phyloP scores from a whole-genome alignment of 2,113 vertebrate genomes.

The Sus scrofa region DNA sequence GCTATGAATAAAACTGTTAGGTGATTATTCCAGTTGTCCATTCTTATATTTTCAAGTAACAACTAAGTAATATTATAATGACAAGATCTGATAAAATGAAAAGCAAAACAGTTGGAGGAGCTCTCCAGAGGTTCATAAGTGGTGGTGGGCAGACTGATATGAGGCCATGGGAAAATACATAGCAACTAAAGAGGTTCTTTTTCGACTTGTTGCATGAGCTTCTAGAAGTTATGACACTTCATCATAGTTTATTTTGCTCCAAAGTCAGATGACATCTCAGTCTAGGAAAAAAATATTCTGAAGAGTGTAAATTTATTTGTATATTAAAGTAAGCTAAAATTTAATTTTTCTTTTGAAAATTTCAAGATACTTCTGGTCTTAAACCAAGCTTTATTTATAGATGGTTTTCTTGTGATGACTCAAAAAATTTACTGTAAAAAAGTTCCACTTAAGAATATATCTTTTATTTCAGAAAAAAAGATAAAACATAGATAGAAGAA shows the following conservation, averaged over 20 bases:
- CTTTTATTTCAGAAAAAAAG: neutral
- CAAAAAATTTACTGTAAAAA: neutral
- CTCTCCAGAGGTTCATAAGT: neutral
- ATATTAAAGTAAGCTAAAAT: neutral
- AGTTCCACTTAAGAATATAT: neutral
- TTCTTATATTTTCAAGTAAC: neutral
- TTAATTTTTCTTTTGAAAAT: slow-evolving; percentile 20
- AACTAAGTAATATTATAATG: neutral
- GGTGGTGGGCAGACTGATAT: neutral
- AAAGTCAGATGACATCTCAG: neutral
- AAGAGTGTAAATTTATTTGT: neutral
- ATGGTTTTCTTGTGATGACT: neutral
- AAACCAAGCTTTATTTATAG: neutral
- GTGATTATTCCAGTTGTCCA: neutral
- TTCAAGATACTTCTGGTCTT: neutral
- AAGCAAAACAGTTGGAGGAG: neutral
- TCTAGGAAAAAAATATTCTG: neutral
- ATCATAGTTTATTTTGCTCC: neutral
- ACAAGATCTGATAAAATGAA: neutral
- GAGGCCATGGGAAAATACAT: neutral
- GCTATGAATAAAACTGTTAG: neutral
- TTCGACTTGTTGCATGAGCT: neutral
- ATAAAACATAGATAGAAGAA: neutral
- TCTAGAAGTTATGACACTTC: neutral
- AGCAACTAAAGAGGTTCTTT: accelerated